Conservation (phyloP, 2,113 vertebrate genomes). For the Seriola rivoliana region DNA sequence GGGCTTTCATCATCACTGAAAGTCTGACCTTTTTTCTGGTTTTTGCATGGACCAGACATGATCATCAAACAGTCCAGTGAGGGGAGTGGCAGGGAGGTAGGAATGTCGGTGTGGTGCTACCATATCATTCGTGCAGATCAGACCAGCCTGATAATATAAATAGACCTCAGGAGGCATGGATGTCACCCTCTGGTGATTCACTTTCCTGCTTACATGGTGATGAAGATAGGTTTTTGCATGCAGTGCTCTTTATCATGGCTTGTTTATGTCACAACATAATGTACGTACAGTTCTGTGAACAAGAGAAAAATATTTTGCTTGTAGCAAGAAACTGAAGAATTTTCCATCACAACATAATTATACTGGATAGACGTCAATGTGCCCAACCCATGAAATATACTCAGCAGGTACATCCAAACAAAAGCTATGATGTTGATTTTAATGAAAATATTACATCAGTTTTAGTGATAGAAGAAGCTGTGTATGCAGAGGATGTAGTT, state of each 20-base stretch:
- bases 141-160: slow-evolving; percentile 1
- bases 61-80: slow-evolving; percentile 4
- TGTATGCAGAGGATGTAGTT: not conserved
- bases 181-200: not conserved
- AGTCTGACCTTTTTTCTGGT: not conserved
- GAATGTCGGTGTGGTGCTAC: not conserved
- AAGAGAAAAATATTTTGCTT: slow-evolving; percentile 21
- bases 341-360: slow-evolving; percentile 41
- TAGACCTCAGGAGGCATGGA: not conserved
- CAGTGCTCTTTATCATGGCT: slow-evolving; percentile 14
- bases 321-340: slow-evolving; percentile 3
- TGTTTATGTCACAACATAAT: slow-evolving; percentile 19
- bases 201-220: not conserved
- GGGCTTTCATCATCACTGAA: not conserved
- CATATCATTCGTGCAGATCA: slow-evolving; percentile 7
- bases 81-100: not conserved
- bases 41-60: not conserved
- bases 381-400: slow-evolving; percentile 7
- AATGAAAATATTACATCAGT: not conserved
- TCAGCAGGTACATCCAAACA: slow-evolving; percentile 8
- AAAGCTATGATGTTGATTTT: slow-evolving; percentile 8
- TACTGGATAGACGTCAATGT: slow-evolving; percentile 12
- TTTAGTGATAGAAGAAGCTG: not conserved
- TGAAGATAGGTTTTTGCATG: slow-evolving; percentile 11
- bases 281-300: slow-evolving; percentile 11